phyloP scores from a whole-genome alignment of 2,113 vertebrate genomes.

The Piaya cayana region DNA sequence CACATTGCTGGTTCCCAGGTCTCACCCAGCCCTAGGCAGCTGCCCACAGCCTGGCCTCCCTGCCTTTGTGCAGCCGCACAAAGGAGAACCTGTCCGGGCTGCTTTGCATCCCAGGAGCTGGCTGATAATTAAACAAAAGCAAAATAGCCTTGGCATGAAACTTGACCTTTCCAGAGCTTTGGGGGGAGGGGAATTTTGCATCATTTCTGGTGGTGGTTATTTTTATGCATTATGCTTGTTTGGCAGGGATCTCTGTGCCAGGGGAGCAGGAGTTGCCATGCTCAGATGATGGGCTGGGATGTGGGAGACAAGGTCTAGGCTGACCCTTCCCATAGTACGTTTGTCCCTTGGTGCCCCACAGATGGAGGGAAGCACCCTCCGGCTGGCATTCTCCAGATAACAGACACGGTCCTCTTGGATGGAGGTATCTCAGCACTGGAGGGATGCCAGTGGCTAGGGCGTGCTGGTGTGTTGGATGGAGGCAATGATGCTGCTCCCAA shows the following conservation, averaged over 20 bases:
- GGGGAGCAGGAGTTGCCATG: background rate
- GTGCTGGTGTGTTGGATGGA: rapidly evolving
- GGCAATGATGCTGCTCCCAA: background rate
- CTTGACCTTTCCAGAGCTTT: conserved; percentile 36
- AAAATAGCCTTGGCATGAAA: conserved; percentile 49
- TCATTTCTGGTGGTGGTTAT: background rate
- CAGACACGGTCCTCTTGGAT: background rate
- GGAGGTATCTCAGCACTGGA: background rate
- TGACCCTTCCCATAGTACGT: background rate
- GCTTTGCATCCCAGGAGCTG: background rate
- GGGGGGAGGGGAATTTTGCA: background rate
- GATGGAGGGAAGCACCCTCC: background rate
- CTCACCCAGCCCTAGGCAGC: rapidly evolving
- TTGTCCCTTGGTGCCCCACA: background rate
- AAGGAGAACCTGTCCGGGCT: conserved; percentile 52
- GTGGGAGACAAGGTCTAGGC: background rate
- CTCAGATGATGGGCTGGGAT: rapidly evolving
- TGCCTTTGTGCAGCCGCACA: conserved; percentile 20
- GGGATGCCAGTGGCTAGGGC: background rate
- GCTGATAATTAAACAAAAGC: conserved; percentile 70
- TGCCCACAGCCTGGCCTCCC: background rate
- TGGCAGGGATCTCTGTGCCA: rapidly evolving
- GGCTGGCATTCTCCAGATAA: background rate
- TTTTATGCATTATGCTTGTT: background rate
- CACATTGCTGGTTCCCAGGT: background rate